Percentiles rank a stretch among this genome's conserved stretches.
Evolutionary conservation across 1,140 invertebrate genomes (phyloP).

Genomic region (Amphibalanus amphitrite): DNA sequence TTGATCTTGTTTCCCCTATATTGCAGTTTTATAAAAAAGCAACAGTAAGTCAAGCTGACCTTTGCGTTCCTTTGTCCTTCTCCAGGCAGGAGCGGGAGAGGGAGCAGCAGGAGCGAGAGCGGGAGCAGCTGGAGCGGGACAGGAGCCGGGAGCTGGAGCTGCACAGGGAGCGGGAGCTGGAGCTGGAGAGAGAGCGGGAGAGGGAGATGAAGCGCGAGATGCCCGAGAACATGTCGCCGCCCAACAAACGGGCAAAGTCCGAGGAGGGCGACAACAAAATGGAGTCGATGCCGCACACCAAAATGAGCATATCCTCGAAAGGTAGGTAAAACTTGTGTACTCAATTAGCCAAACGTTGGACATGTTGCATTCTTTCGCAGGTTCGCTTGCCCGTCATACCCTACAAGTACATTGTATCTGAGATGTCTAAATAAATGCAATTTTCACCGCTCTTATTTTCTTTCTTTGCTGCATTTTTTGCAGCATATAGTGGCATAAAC

Average conservation of each 20-base stretch:
- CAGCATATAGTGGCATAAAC: no score
- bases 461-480: no score
- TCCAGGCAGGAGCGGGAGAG: background rate
- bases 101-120: background rate
- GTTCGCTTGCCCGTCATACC: no score
- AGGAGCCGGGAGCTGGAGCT: background rate
- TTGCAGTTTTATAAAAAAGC: no score
- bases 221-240: background rate
- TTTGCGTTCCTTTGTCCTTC: background rate
- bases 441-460: no score
- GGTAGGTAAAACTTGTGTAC: no score
- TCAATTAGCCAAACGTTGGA: no score
- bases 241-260: background rate
- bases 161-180: conserved; percentile 21
- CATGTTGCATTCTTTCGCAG: no score
- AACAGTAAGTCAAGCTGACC: no score
- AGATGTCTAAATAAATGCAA: no score
- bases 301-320: background rate
- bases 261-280: background rate
- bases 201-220: background rate
- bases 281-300: background rate
- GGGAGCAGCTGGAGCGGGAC: background rate
- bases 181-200: background rate
- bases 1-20: no score
- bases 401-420: no score